A percentile compares a stretch with the other conserved stretches of the same genome.
Conservation (phyloP, 2,888 invertebrate species). For the Xestia c-nigrum region DNA sequence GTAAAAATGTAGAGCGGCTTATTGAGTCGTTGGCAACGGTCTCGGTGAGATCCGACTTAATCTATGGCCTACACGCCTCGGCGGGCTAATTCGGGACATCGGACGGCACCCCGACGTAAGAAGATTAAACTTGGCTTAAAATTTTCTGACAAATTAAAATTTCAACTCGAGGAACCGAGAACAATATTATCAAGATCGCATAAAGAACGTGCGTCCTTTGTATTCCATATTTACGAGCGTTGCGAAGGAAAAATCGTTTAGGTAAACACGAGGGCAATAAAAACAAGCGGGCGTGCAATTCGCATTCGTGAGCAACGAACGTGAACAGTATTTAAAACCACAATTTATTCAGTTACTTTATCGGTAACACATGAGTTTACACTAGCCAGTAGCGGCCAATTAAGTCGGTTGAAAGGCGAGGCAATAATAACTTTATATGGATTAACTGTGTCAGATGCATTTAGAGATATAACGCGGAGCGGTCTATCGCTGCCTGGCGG, state of each 20-base stretch:
- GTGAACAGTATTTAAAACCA: conserved; percentile 80
- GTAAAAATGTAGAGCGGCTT: conserved; percentile 88
- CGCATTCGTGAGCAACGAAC: conserved; percentile 78
- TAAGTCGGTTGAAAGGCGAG: conserved; percentile 84
- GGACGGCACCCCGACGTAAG: conserved; percentile 70
- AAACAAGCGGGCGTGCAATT: conserved; percentile 79
- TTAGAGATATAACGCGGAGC: conserved; percentile 80
- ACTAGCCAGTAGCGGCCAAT: conserved; percentile 85
- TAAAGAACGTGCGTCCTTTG: conserved; percentile 80
- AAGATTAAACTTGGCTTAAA: conserved; percentile 78
- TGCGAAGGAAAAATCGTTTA: conserved; percentile 82
- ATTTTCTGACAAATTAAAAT: conserved; percentile 82
- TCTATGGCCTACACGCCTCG: conserved; percentile 81
- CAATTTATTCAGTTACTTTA: conserved; percentile 85
- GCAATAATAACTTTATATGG: conserved; percentile 87
- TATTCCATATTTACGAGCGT: conserved; percentile 80
- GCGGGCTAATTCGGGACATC: conserved; percentile 78
- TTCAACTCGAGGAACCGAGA: conserved; percentile 77
- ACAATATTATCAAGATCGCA: conserved; percentile 83
- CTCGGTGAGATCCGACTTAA: conserved; percentile 80
- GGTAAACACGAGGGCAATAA: conserved; percentile 81
- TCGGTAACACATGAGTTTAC: conserved; percentile 84
- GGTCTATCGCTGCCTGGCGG: conserved; percentile 79
- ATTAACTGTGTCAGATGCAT: conserved; percentile 87
- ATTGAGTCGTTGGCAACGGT: conserved; percentile 89